phyloP scores from a whole-genome alignment of 37 sponge, comb jelly and placozoan species.

The Diacarnus erythraeanus region DNA sequence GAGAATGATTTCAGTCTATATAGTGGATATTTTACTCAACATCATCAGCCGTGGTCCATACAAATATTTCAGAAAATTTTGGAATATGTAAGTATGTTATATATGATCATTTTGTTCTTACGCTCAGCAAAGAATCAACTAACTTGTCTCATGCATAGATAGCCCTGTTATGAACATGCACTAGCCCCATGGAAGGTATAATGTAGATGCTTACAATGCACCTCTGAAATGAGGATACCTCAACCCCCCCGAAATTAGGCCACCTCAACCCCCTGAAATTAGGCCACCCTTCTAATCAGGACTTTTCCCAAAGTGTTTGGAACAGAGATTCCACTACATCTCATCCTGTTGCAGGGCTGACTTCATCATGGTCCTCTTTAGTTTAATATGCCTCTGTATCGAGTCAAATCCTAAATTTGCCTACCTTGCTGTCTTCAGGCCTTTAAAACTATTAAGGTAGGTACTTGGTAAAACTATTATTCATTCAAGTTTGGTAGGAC shows the following conservation, averaged over 20 bases:
- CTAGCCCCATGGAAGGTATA: no score
- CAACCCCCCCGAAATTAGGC: no score
- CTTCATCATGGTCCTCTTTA: conserved; percentile 22
- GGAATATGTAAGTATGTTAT: conserved; percentile 69
- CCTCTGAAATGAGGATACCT: no score
- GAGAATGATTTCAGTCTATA: conserved; percentile 53
- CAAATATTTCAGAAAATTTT: conserved; percentile 65
- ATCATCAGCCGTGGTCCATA: conserved; percentile 60
- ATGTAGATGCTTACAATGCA: no score
- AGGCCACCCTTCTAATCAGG: no score
- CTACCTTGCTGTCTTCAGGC: conserved; percentile 24
- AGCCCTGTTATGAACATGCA: no score
- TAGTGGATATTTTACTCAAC: conserved; percentile 60
- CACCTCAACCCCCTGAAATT: no score
- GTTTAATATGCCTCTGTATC: conserved; percentile 22
- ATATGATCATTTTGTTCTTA: no score
- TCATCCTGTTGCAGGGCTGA: conserved; percentile 27
- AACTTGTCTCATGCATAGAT: no score
- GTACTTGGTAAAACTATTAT: conserved; percentile 6
- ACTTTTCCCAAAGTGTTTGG: no score
- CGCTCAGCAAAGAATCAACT: no score
- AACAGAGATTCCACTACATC: no score
- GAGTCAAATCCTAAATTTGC: conserved; percentile 2
- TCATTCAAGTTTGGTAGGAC: neutral
- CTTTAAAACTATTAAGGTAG: conserved; percentile 46